Percentiles rank a stretch among this genome's conserved stretches.
phyloP scores from a whole-genome alignment of 1,140 invertebrate species.

The Drosophila chauvacae region DNA sequence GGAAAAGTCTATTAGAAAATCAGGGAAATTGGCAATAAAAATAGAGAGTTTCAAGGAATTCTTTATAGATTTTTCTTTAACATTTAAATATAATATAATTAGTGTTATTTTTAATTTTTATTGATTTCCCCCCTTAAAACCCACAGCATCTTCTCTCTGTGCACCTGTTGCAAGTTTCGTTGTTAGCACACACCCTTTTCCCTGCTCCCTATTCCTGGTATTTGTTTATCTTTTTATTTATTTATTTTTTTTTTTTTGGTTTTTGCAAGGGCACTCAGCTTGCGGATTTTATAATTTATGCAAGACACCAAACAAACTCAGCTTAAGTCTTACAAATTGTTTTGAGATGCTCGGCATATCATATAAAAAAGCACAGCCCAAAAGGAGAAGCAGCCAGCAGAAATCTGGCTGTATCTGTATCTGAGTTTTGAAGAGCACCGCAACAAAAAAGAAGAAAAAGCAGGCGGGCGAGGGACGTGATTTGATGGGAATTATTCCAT shows the following conservation, averaged over 20 bases:
- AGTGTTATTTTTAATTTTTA: background rate
- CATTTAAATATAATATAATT: background rate
- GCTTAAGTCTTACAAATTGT: slow-evolving; percentile 78
- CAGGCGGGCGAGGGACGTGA: slow-evolving; percentile 60
- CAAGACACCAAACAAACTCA: slow-evolving; percentile 72
- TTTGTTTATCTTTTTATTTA: slow-evolving; percentile 38
- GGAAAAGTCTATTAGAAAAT: background rate
- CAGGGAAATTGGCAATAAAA: background rate
- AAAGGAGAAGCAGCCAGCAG: slow-evolving; percentile 39
- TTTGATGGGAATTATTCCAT: slow-evolving; percentile 77
- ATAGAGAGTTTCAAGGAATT: background rate
- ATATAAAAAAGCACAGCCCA: slow-evolving; percentile 46
- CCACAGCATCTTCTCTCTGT: background rate
- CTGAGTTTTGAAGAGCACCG: slow-evolving; percentile 76
- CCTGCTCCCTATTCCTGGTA: slow-evolving; percentile 18
- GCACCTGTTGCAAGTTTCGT: slow-evolving; percentile 29
- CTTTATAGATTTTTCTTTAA: background rate
- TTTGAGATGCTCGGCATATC: slow-evolving; percentile 73
- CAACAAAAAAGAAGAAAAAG: slow-evolving; percentile 24
- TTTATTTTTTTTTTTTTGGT: slow-evolving; percentile 4
- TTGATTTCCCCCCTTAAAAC: background rate
- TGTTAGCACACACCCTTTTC: slow-evolving; percentile 41
- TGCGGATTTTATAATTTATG: slow-evolving; percentile 78
- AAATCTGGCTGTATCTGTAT: slow-evolving; percentile 54
- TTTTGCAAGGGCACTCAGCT: slow-evolving; percentile 41